Evolutionary conservation across 2,113 vertebrate species (phyloP).

Genomic region (Prinia subflava): DNA sequence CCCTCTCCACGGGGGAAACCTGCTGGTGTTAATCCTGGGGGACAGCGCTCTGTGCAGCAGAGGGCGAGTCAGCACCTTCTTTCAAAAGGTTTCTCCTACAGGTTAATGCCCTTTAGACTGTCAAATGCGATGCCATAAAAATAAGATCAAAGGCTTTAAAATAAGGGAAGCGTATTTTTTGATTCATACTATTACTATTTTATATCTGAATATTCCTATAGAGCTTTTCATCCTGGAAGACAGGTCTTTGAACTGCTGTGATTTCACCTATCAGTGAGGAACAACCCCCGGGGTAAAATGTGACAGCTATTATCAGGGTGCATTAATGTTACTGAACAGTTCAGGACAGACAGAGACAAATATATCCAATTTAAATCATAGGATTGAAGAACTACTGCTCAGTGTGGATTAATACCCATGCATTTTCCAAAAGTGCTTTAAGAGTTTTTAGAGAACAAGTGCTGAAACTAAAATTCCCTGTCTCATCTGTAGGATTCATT

Average conservation of each 20-base stretch:
- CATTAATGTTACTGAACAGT: conserved; percentile 49
- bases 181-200: conserved; percentile 63
- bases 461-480: neutral
- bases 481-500: neutral
- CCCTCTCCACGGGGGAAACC: neutral
- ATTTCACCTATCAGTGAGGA: conserved; percentile 53
- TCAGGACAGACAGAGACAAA: conserved; percentile 60
- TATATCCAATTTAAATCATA: conserved; percentile 46
- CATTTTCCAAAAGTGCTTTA: conserved; percentile 32
- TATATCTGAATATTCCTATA: conserved; percentile 58
- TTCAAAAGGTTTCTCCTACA: conserved; percentile 20
- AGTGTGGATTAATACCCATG: conserved; percentile 36
- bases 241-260: conserved; percentile 55
- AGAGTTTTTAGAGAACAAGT: conserved; percentile 29
- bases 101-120: conserved; percentile 55
- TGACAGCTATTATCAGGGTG: conserved; percentile 60
- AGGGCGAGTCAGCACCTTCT: conserved; percentile 20
- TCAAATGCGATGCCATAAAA: conserved; percentile 47
- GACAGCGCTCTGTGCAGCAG: neutral
- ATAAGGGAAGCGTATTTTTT: conserved; percentile 46
- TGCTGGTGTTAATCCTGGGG: neutral
- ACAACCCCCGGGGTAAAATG: conserved; percentile 45
- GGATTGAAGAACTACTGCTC: conserved; percentile 40
- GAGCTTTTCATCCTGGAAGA: conserved; percentile 55
- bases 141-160: conserved; percentile 53